Evolutionary conservation across 1,140 invertebrate species (phyloP), one percentile per base, ranked within the genome.

Genomic region (Pteromalus puparum): DNA sequence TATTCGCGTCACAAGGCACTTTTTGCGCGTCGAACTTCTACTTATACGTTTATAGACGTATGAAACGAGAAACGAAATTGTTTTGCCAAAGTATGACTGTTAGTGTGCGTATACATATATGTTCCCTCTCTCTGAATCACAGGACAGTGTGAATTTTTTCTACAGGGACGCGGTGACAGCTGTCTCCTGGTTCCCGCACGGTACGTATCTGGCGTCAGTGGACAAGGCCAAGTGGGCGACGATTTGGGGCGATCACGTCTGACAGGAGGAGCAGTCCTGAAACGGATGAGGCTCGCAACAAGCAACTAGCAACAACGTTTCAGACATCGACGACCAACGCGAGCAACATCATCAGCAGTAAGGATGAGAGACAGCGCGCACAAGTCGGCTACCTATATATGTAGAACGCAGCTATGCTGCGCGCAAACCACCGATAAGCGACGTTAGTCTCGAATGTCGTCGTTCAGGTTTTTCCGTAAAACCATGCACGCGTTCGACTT

Each of bases 181-280:
- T 24, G 97, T 98, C 86, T 95, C 97, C 13, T 99, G 98, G 98
- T 96, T 98, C 92, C 97, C 97, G 2, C 96, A 96, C 90, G 97
- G 96, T 28, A 96, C 95, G 73, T 95, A 95, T 79, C 93, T 99
- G 68, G 95, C 97, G n/a, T 97, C 97, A 81, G 97, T 98, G 87
- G 98, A 99, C 91, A 95, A 96, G 87, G 95, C 95, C 85, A 98
- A 97, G 91, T 96, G 96, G 87, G 96, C 96, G 53, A 94, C 98
- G 74, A 94, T 99, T 78, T 99, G 98, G 97, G 95, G 95, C n/a
- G 95, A 96, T 87, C 87, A 92, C 65, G 91, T 92, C 86, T 93
- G 89, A 93, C 86, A 90, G 30, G 67, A 82, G 65, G 80, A 78
- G 74, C 5, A 76, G 24, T 3, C 83, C 72, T 72, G 72, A 77